phyloP scores from a whole-genome alignment of 2,888 invertebrate genomes.

The Cheilosia grossa region DNA sequence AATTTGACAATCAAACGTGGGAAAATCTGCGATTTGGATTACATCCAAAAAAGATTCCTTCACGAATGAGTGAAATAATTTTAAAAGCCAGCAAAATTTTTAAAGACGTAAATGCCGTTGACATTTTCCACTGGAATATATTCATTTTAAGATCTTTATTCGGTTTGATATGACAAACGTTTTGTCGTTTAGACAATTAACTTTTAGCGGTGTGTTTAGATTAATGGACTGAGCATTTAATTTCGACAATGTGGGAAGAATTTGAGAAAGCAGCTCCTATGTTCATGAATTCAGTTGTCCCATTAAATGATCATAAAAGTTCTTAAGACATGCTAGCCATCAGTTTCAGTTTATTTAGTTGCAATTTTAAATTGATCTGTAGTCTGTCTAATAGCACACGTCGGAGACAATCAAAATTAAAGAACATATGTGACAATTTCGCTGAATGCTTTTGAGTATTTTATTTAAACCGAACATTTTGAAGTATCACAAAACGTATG shows the following conservation, averaged over 20 bases:
- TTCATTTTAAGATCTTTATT: conserved; percentile 36
- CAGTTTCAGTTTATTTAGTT: no score
- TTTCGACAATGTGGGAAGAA: not conserved
- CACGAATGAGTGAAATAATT: conserved; percentile 2
- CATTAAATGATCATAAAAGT: no score
- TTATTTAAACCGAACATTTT: no score
- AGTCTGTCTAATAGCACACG: no score
- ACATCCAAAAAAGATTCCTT: conserved; percentile 41
- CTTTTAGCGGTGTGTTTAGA: not conserved
- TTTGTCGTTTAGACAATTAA: conserved; percentile 45
- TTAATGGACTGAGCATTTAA: not conserved
- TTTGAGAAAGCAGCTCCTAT: not conserved
- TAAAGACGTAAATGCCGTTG: conserved; percentile 40
- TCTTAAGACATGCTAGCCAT: no score
- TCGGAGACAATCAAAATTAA: no score
- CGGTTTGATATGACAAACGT: conserved; percentile 35
- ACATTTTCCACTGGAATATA: conserved; percentile 31
- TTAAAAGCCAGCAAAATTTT: conserved; percentile 17
- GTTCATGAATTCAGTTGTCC: not conserved
- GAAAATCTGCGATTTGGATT: conserved; percentile 47
- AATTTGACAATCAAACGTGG: conserved; percentile 23
- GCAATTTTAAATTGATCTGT: no score
- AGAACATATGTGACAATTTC: no score
- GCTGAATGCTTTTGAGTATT: no score
- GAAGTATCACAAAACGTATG: no score